Percentiles rank a stretch among this genome's conserved stretches.
Conservation (phyloP, 2,113 vertebrate species). For the Cichladusa arquata region DNA sequence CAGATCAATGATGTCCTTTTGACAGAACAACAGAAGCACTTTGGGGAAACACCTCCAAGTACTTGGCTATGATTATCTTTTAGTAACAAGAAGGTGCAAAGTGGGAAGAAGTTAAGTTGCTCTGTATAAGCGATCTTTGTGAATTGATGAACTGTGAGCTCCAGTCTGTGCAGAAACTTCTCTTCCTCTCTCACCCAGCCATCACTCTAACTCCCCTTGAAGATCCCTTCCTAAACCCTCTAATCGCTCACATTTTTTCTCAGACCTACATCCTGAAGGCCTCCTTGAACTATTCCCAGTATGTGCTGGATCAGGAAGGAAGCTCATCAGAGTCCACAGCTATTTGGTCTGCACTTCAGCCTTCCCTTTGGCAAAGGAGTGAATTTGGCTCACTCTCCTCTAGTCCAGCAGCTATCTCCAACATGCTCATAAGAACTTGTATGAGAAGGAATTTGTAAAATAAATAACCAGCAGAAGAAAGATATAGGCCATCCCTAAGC, state of each 20-base stretch:
- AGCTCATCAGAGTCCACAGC: not conserved
- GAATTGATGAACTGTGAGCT: not conserved
- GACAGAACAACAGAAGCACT: not conserved
- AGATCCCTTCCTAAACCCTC: not conserved
- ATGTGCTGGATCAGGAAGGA: not conserved
- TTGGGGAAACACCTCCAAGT: not conserved
- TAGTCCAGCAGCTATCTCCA: not conserved
- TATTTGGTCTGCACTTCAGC: not conserved
- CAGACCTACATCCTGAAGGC: not conserved
- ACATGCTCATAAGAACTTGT: not conserved
- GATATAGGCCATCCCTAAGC: not conserved
- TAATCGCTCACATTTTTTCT: not conserved
- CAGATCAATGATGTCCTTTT: not conserved
- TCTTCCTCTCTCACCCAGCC: not conserved
- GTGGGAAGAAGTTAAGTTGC: not conserved
- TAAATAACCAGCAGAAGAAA: not conserved
- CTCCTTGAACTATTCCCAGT: not conserved
- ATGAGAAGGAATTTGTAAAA: not conserved
- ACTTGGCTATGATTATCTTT: not conserved
- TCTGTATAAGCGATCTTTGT: rapidly evolving
- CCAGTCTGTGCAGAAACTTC: not conserved
- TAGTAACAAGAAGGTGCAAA: not conserved
- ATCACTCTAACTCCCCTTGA: not conserved
- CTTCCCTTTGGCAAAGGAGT: not conserved
- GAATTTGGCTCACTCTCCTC: not conserved